A percentile compares a stretch with the other conserved stretches of the same genome.
These are phyloP conservation scores for Xanthorhoe designata DNA, from an alignment of 2,888 invertebrate species.

Conservation along the genomic window DNA sequence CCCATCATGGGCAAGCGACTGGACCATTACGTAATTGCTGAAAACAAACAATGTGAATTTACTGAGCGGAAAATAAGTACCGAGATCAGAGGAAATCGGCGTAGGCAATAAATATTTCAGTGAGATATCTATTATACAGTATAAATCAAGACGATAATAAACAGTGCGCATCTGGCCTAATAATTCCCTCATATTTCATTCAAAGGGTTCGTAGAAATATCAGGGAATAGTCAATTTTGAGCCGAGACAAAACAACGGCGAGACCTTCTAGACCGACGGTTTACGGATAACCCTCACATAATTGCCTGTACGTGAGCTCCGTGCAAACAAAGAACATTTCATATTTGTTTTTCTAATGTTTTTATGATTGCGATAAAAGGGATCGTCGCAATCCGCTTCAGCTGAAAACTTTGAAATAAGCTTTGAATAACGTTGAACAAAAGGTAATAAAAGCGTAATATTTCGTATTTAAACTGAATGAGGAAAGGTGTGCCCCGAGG, in stretches of 20 bases:
- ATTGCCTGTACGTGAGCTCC: slow-evolving; percentile 45
- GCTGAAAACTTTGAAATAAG: slow-evolving; percentile 37
- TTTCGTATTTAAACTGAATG: slow-evolving; percentile 43
- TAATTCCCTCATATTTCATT: slow-evolving; percentile 43
- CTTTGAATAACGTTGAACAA: slow-evolving; percentile 32
- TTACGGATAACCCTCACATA: slow-evolving; percentile 46
- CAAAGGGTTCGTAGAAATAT: slow-evolving; percentile 39
- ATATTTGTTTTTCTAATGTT: slow-evolving; percentile 49
- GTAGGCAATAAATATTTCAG: slow-evolving; percentile 38
- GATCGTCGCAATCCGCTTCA: slow-evolving; percentile 43
- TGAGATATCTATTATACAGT: slow-evolving; percentile 37
- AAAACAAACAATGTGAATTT: slow-evolving; percentile 62
- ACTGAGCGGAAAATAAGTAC: slow-evolving; percentile 26
- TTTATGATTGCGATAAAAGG: slow-evolving; percentile 48
- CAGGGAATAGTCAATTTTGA: slow-evolving; percentile 41
- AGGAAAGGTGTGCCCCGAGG: slow-evolving; percentile 41
- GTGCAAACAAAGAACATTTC: slow-evolving; percentile 44
- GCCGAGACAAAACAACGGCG: slow-evolving; percentile 32
- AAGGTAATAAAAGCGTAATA: slow-evolving; percentile 41
- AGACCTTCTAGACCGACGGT: slow-evolving; percentile 40
- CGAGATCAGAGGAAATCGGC: slow-evolving; percentile 29
- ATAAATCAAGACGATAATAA: slow-evolving; percentile 42
- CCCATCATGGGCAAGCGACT: slow-evolving; percentile 94
- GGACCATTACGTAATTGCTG: slow-evolving; percentile 97
- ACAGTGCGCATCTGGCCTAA: slow-evolving; percentile 42